These are phyloP conservation scores for Asbolus verrucosus DNA, from an alignment of 1,140 invertebrate species.

Conservation along the genomic window DNA sequence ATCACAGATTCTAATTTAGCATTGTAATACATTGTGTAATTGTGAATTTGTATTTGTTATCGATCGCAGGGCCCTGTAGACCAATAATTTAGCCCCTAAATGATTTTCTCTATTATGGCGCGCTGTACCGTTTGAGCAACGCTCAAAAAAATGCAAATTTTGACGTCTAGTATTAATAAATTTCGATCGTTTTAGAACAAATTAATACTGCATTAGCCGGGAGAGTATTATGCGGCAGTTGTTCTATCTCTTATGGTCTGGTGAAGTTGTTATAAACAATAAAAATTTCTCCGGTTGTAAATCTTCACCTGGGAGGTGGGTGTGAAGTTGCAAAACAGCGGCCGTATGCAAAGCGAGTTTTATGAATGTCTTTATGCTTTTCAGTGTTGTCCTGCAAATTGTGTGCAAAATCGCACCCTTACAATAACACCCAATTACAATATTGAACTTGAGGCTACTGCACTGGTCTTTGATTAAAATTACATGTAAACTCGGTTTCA, in stretches of 20 bases:
- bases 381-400: conserved; percentile 60
- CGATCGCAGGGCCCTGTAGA: conserved; percentile 16
- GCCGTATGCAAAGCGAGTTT: conserved; percentile 56
- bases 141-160: too few species aligned
- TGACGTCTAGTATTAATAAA: not conserved
- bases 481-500: conserved; percentile 63
- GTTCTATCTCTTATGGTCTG: conserved; percentile 6
- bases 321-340: conserved; percentile 58
- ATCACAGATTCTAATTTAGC: not conserved
- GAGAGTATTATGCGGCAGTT: too few species aligned
- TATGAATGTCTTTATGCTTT: conserved; percentile 57
- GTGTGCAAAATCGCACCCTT: conserved; percentile 63
- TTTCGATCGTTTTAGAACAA: not conserved
- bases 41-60: not conserved
- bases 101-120: too few species aligned
- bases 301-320: conserved; percentile 53
- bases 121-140: too few species aligned
- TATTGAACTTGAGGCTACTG: conserved; percentile 62
- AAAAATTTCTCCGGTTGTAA: conserved; percentile 56
- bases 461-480: conserved; percentile 63
- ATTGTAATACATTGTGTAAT: conserved; percentile 19
- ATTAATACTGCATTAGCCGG: too few species aligned
- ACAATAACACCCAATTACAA: conserved; percentile 62
- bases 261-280: conserved; percentile 58
- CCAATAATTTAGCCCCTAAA: not conserved